A percentile compares a stretch with the other conserved stretches of the same genome.
phyloP scores from a whole-genome alignment of 2,797 vertebrate genomes.

The Intellagama lesueurii region DNA sequence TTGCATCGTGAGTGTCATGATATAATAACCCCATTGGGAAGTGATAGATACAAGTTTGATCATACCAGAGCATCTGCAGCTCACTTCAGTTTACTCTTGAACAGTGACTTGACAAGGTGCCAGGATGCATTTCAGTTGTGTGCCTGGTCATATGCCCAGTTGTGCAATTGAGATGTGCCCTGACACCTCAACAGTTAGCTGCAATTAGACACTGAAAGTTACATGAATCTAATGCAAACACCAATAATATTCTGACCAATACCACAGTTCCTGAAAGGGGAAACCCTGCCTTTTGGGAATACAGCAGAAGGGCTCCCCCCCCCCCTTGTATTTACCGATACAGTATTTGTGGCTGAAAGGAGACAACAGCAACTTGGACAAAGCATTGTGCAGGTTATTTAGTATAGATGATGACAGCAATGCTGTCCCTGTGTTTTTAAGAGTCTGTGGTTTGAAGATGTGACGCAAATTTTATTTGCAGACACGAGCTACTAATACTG shows the following conservation, averaged over 20 bases:
- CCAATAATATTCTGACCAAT: not conserved
- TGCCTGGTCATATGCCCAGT: too few species aligned
- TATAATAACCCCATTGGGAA: not conserved
- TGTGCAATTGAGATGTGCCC: too few species aligned
- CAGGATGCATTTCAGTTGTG: too few species aligned
- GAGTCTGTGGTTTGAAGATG: not conserved
- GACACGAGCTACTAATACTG: not conserved
- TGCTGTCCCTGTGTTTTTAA: not conserved
- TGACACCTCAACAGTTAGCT: too few species aligned
- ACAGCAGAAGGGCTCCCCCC: not conserved
- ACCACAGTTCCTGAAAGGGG: not conserved
- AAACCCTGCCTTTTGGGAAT: not conserved
- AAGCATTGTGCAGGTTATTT: not conserved
- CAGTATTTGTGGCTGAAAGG: not conserved
- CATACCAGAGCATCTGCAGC: not conserved
- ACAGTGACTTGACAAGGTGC: not conserved
- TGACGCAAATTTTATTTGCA: not conserved
- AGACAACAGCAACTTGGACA: too few species aligned
- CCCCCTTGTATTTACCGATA: not conserved
- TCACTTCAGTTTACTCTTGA: not conserved
- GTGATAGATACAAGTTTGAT: not conserved
- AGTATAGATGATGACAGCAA: not conserved
- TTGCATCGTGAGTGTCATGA: too few species aligned
- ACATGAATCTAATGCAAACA: too few species aligned
- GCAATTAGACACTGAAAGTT: too few species aligned